phyloP scores from a whole-genome alignment of 2,888 invertebrate species.

The Euzophera pinguis region DNA sequence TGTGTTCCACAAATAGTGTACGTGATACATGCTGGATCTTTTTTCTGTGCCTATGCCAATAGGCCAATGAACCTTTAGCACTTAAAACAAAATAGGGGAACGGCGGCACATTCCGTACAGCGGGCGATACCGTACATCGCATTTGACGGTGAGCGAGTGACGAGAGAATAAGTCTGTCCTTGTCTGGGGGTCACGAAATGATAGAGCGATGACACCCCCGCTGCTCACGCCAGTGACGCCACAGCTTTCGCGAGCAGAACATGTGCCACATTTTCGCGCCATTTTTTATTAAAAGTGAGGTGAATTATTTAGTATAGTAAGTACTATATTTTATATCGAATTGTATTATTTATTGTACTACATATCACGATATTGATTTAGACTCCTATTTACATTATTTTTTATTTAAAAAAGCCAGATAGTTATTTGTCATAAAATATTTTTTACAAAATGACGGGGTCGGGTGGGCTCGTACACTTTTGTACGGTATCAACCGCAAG shows the following conservation, averaged over 20 bases:
- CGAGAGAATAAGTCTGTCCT: not conserved
- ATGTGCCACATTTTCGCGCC: not conserved
- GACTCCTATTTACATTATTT: not conserved
- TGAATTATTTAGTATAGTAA: not conserved
- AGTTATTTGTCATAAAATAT: not conserved
- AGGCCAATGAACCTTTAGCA: too few species aligned
- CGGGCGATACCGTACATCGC: not conserved
- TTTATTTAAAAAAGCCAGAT: not conserved
- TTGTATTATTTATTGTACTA: not conserved
- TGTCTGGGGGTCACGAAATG: not conserved
- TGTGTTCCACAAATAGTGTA: too few species aligned
- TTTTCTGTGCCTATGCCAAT: too few species aligned
- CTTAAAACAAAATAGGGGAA: too few species aligned
- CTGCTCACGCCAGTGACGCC: not conserved
- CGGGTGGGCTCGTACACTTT: not conserved
- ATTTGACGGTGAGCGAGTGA: not conserved
- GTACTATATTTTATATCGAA: not conserved
- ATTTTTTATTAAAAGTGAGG: not conserved
- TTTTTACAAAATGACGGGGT: not conserved
- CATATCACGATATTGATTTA: not conserved
- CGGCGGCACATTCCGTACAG: not conserved
- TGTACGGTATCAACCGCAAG: not conserved
- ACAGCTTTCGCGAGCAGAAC: not conserved
- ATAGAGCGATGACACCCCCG: not conserved
- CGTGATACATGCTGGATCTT: too few species aligned